Conservation (phyloP, 2,888 invertebrate species). For the Platynereis dumerilii region DNA sequence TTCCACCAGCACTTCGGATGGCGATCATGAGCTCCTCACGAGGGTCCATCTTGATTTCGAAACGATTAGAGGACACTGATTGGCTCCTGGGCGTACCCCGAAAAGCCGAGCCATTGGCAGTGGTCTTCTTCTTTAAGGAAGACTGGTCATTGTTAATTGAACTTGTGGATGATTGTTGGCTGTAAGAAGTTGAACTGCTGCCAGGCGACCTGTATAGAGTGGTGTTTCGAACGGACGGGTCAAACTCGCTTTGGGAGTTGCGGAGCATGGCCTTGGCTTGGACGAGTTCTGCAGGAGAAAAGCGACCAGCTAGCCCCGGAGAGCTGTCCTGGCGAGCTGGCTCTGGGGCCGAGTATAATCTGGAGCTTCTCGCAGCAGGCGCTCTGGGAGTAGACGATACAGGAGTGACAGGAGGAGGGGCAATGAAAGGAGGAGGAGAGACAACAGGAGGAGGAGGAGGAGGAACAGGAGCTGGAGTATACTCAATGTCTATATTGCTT, state of each 20-base stretch:
- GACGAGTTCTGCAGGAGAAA: not conserved
- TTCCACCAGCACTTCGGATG: constrained; percentile 74
- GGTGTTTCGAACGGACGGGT: not conserved
- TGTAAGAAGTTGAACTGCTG: not conserved
- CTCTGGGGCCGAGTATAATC: not conserved
- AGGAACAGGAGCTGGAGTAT: not conserved
- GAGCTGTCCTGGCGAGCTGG: not conserved
- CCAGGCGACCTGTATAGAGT: not conserved
- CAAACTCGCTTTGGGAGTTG: not conserved
- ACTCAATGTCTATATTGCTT: not conserved
- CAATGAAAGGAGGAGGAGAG: not conserved
- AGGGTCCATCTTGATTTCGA: constrained; percentile 66
- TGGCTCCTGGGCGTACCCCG: not conserved
- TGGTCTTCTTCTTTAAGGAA: constrained; percentile 3
- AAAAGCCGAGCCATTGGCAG: not conserved
- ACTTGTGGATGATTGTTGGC: not conserved
- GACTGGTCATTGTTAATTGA: not conserved
- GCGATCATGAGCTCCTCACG: constrained; percentile 74
- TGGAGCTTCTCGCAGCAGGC: not conserved
- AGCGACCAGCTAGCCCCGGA: not conserved
- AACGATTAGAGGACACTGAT: constrained; percentile 21
- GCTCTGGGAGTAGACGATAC: not conserved
- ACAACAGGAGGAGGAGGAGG: not conserved
- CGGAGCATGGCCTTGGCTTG: not conserved
- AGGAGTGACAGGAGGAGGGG: constrained; percentile 14